phyloP scores from a whole-genome alignment of 2,113 vertebrate species.

The Cochlearius cochlearius region DNA sequence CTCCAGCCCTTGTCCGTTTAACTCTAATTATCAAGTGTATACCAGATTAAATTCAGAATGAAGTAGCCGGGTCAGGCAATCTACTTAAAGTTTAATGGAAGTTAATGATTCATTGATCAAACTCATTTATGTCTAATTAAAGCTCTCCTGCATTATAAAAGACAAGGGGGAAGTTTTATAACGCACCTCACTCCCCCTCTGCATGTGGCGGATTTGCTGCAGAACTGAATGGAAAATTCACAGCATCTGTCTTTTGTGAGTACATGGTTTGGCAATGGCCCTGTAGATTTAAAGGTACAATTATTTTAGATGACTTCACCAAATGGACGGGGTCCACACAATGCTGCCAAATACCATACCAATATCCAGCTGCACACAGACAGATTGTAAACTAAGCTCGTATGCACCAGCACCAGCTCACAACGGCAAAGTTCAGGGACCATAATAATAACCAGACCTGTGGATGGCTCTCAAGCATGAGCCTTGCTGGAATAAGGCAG shows the following conservation, averaged over 20 bases:
- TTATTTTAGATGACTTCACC: constrained; percentile 33
- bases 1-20: constrained; percentile 64
- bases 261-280: neutral
- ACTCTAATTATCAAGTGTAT: constrained; percentile 72
- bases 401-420: neutral
- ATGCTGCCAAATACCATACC: neutral
- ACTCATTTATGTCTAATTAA: constrained; percentile 80
- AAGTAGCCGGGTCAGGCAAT: constrained; percentile 71
- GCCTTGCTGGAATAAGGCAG: neutral
- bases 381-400: neutral
- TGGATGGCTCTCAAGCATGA: neutral
- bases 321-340: constrained; percentile 3
- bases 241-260: neutral
- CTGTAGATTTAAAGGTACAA: constrained; percentile 4
- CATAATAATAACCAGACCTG: neutral
- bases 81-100: constrained; percentile 78
- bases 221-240: constrained; percentile 17
- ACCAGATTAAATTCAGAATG: constrained; percentile 71
- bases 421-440: neutral
- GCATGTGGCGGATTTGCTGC: neutral
- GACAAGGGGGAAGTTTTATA: constrained; percentile 42
- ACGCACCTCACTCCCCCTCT: neutral
- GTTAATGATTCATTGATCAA: constrained; percentile 83
- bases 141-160: constrained; percentile 65
- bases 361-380: neutral